phyloP scores from a whole-genome alignment of 2,797 vertebrate species.

The Gambusia yucatana region DNA sequence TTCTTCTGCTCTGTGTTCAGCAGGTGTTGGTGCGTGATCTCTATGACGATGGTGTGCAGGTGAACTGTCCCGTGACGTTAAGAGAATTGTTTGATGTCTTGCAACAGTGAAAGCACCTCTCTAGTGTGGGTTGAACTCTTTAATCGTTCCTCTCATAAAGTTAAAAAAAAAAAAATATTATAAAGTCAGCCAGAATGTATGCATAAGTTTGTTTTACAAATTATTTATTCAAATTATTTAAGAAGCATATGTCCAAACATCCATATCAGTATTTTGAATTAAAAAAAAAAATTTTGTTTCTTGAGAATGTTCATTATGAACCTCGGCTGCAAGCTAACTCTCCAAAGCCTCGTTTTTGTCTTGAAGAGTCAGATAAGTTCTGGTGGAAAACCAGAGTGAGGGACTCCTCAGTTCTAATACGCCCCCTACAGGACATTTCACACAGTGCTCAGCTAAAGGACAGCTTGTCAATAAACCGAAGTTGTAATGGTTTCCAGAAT shows the following conservation, averaged over 20 bases:
- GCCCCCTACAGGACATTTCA: constrained; percentile 33
- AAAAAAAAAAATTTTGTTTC: constrained; percentile 39
- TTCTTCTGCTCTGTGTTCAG: constrained; percentile 59
- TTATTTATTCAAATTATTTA: constrained; percentile 87
- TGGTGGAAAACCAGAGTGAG: constrained; percentile 4
- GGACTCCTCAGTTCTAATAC: constrained; percentile 29
- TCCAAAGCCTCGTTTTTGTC: constrained; percentile 77
- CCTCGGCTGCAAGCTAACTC: constrained; percentile 79
- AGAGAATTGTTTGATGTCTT: constrained; percentile 58
- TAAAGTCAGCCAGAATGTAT: constrained; percentile 78
- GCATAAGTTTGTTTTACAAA: constrained; percentile 74
- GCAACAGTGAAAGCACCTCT: constrained; percentile 58
- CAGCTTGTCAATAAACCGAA: constrained; percentile 15
- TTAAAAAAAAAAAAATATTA: constrained; percentile 6
- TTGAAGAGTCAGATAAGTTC: constrained; percentile 40
- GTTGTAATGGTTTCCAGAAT: constrained; percentile 18
- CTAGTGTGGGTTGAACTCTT: constrained; percentile 41
- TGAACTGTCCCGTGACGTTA: constrained; percentile 58
- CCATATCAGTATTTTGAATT: constrained; percentile 78
- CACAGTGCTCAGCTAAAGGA: constrained; percentile 20
- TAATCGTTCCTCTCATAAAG: constrained; percentile 46
- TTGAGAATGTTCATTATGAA: constrained; percentile 67
- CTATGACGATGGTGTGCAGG: constrained; percentile 69
- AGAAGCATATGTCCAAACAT: constrained; percentile 73
- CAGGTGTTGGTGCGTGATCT: constrained; percentile 62